Evolutionary conservation across 2,113 vertebrate genomes (phyloP).

Genomic region (Poeciliopsis prolifica): DNA sequence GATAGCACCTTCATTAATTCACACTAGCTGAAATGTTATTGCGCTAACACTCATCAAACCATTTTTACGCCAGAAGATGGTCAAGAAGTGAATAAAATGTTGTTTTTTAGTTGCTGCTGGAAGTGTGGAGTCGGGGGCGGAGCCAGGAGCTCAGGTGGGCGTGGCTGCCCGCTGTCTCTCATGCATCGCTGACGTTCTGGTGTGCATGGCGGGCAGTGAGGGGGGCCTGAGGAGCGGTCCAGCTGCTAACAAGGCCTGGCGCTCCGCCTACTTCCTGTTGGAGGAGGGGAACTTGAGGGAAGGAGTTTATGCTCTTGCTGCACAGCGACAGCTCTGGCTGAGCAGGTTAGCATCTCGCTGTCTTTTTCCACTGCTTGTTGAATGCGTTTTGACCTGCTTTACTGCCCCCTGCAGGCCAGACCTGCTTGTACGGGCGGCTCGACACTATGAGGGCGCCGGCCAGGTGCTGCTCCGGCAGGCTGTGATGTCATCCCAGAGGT

Average conservation of each 20-base stretch:
- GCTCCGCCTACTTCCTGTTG: slow-evolving; percentile 78
- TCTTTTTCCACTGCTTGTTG: background rate
- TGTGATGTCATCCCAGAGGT: slow-evolving; percentile 88
- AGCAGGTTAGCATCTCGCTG: slow-evolving; percentile 78
- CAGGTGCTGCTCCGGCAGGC: slow-evolving; percentile 91
- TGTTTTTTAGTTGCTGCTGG: slow-evolving; percentile 81
- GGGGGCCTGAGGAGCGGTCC: slow-evolving; percentile 93
- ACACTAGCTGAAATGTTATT: background rate
- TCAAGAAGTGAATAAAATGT: background rate
- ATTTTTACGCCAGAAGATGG: background rate
- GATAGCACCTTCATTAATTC: background rate
- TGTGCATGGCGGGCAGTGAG: slow-evolving; percentile 84
- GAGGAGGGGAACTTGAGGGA: slow-evolving; percentile 81
- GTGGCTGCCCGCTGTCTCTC: slow-evolving; percentile 87
- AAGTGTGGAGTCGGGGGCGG: slow-evolving; percentile 15
- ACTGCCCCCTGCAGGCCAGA: slow-evolving; percentile 79
- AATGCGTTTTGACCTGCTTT: background rate
- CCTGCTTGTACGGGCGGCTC: slow-evolving; percentile 89
- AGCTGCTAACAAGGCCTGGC: slow-evolving; percentile 90
- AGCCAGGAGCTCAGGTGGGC: slow-evolving; percentile 71
- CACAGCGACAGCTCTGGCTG: slow-evolving; percentile 86
- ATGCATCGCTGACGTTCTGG: slow-evolving; percentile 90
- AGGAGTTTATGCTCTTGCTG: slow-evolving; percentile 81
- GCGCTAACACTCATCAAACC: no score
- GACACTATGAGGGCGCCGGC: slow-evolving; percentile 92